Conservation (phyloP, 2,888 invertebrate species). For the Platypus cylindrus region DNA sequence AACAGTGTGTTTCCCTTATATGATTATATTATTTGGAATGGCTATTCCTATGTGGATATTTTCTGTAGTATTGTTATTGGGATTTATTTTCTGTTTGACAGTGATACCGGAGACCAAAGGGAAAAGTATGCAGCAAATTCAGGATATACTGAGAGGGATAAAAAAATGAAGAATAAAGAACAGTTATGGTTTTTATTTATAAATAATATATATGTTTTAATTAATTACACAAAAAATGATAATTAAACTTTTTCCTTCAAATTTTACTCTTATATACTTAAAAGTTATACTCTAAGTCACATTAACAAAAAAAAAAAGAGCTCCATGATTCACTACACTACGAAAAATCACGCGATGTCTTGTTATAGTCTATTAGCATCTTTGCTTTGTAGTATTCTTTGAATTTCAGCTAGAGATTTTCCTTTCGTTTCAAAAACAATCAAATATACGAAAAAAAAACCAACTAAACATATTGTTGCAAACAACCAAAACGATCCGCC, state of each 20-base stretch:
- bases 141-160: slow-evolving; percentile 4
- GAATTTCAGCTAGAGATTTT: slow-evolving; percentile 72
- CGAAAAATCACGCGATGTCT: too few relatives aligned
- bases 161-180: not conserved
- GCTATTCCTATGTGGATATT: slow-evolving; percentile 18
- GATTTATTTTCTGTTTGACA: slow-evolving; percentile 11
- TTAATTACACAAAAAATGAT: not conserved
- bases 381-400: slow-evolving; percentile 31
- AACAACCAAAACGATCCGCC: slow-evolving; percentile 62
- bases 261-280: too few relatives aligned
- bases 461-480: slow-evolving; percentile 28
- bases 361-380: too few relatives aligned
- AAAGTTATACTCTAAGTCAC: too few relatives aligned
- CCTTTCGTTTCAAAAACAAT: slow-evolving; percentile 63
- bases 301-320: too few relatives aligned
- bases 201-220: not conserved
- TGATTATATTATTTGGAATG: slow-evolving; percentile 11
- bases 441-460: slow-evolving; percentile 18
- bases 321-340: too few relatives aligned
- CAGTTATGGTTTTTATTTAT: not conserved
- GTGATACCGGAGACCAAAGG: slow-evolving; percentile 19
- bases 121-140: slow-evolving; percentile 16
- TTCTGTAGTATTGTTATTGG: slow-evolving; percentile 7
- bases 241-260: not conserved
- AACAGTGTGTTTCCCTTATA: slow-evolving; percentile 17